Evolutionary conservation across 2,797 vertebrate species (phyloP), one percentile per base, ranked within the genome.

Genomic region (Uromys caudimaculatus): DNA sequence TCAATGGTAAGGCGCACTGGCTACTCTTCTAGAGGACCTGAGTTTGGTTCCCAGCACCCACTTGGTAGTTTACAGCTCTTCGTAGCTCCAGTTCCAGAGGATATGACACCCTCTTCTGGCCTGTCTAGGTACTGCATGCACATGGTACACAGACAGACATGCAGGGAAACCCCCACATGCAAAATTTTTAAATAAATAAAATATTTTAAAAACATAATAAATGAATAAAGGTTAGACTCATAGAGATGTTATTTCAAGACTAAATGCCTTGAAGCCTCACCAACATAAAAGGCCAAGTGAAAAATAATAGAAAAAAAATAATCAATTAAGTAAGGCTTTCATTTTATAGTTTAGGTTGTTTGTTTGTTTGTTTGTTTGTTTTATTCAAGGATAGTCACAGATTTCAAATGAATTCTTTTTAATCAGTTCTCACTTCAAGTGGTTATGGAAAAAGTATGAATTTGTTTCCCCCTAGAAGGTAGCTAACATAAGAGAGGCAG

Each of bases 371-470:
- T 38, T 82, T 44, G 44, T 21, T 84, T 84, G 71, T 27, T 67
- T 79, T 69, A n/a, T 17, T 52, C 16, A 29, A 54, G 29, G 90
- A 69, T 16, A 90, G 23, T 35, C 27, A 56, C 23, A 50, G 21
- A 35, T 89, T 89, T 83, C 89, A 92, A 32, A 60, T 67, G 91
- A 88, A 9, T 71, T 85, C 24, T 77, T 75, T 84, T 76, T 32
- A n/a, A 60, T 12, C 14, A 73, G 21, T 93, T 96, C 71, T 38
- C 14, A 4, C 52, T 90, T 52, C 64, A 24, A 27, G 50, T 58
- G 75, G 44, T 93, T 85, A 9, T 91, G 27, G 89, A 71, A 93
- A 83, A 89, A 84, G 52, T 41, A 1, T n/a, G 73, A 89, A 67
- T 12, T 11, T 6, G 4, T 77, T 89, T 95, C 44, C 32, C 13